These are phyloP conservation scores for Hestina assimilis DNA, from an alignment of 1,140 invertebrate genomes.

Conservation along the genomic window DNA sequence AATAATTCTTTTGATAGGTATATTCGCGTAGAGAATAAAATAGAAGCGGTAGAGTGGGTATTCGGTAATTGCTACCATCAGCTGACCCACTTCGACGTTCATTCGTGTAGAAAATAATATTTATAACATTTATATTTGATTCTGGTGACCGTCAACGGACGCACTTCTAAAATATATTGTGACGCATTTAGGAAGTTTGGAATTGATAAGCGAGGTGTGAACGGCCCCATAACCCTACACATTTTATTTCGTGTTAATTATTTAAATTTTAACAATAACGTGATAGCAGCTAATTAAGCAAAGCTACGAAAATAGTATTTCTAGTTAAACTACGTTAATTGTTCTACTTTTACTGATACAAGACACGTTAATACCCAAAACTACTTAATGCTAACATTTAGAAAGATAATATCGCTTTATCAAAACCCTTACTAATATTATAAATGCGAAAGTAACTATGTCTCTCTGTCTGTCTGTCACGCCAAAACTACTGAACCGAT, in stretches of 20 bases:
- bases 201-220: neutral
- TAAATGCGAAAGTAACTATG: too few species aligned
- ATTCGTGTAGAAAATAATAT: too few species aligned
- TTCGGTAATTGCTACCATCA: neutral
- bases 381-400: neutral
- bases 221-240: neutral
- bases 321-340: neutral
- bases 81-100: neutral
- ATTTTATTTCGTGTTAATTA: conserved; percentile 7
- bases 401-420: neutral
- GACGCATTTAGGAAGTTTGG: neutral
- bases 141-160: neutral
- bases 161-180: neutral
- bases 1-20: neutral
- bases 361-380: neutral
- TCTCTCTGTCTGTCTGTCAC: too few species aligned
- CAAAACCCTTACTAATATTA: too few species aligned
- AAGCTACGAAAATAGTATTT: conserved; percentile 3
- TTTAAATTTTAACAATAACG: conserved; percentile 4
- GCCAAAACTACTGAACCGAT: too few species aligned
- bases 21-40: neutral
- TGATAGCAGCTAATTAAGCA: conserved; percentile 3
- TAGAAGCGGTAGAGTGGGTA: neutral
- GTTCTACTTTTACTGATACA: neutral
- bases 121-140: too few species aligned